A percentile compares a stretch with the other conserved stretches of the same genome.
phyloP scores from a whole-genome alignment of 2,113 vertebrate species.

The Phaethornis superciliosus region DNA sequence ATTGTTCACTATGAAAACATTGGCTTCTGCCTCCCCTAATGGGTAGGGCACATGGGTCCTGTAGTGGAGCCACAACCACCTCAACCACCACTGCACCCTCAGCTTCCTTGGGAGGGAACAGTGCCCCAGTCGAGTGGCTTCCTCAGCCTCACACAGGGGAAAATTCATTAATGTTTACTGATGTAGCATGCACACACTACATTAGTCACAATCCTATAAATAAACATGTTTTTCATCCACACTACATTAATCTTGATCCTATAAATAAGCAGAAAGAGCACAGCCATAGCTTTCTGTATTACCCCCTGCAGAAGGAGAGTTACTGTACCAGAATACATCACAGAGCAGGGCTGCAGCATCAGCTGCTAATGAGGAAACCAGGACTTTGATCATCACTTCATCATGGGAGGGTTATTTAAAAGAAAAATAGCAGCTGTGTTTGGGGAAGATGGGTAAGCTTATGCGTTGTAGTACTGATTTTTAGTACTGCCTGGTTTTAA shows the following conservation, averaged over 20 bases:
- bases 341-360: background rate
- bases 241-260: slow-evolving; percentile 62
- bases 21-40: background rate
- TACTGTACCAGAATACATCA: background rate
- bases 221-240: slow-evolving; percentile 59
- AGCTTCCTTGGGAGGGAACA: background rate
- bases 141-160: background rate
- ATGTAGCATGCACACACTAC: slow-evolving; percentile 55
- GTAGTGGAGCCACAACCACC: background rate
- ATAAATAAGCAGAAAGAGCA: slow-evolving; percentile 54
- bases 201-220: slow-evolving; percentile 66
- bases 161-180: slow-evolving; percentile 58
- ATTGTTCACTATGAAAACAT: slow-evolving; percentile 6
- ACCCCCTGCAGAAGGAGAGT: slow-evolving; percentile 1
- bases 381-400: background rate
- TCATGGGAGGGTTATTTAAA: background rate
- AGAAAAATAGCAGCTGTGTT: background rate
- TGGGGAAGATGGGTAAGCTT: background rate
- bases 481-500: background rate
- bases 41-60: background rate
- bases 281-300: background rate
- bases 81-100: background rate
- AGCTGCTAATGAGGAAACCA: background rate
- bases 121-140: background rate
- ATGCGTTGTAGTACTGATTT: background rate